These are phyloP conservation scores for Allygus modestus DNA, from an alignment of 2,888 invertebrate genomes.

Conservation along the genomic window DNA sequence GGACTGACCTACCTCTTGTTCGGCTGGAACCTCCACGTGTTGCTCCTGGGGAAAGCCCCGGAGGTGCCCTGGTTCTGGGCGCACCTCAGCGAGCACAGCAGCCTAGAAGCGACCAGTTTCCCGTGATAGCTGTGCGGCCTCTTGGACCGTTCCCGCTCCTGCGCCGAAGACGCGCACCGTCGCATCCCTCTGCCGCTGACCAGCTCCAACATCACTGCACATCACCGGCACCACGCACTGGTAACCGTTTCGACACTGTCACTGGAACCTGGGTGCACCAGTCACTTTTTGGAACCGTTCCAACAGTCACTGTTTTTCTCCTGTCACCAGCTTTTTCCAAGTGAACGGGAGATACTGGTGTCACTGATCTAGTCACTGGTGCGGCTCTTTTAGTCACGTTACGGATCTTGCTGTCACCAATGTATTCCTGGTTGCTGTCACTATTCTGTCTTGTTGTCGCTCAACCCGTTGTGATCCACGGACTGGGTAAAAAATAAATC, in stretches of 20 bases:
- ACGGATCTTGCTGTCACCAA: neutral
- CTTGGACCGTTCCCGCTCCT: constrained; percentile 24
- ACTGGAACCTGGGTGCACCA: neutral
- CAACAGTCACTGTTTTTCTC: neutral
- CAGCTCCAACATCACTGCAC: constrained; percentile 50
- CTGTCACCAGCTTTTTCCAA: neutral
- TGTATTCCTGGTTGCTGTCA: neutral
- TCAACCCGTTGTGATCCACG: neutral
- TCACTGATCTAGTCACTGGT: neutral
- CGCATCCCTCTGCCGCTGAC: constrained; percentile 51
- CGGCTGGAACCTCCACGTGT: constrained; percentile 61
- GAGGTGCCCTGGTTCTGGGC: constrained; percentile 14
- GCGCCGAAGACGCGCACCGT: constrained; percentile 15
- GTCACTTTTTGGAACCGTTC: neutral
- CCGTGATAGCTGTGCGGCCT: constrained; percentile 60
- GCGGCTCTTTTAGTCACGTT: too few species aligned
- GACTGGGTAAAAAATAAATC: neutral
- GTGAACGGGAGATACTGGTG: neutral
- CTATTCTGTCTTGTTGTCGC: neutral
- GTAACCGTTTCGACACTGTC: neutral
- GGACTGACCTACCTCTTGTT: constrained; percentile 41
- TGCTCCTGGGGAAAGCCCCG: constrained; percentile 44
- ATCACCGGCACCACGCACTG: neutral
- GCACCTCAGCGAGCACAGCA: constrained; percentile 56
- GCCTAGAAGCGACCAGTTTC: constrained; percentile 39